Conservation (phyloP, 1,140 invertebrate species). For the Microplitis demolitor region DNA sequence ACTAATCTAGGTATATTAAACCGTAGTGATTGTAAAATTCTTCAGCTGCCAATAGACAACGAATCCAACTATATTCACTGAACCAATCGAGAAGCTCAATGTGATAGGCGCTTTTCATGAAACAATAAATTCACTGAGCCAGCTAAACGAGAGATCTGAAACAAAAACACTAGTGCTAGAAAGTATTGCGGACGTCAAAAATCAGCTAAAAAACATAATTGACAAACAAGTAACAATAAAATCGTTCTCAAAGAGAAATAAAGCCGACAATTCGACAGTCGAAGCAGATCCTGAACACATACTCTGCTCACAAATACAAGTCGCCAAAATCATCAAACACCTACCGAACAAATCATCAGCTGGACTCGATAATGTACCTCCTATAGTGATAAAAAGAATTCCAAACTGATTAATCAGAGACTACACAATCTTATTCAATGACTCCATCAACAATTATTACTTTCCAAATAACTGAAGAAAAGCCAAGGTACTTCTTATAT, state of each 20-base stretch:
- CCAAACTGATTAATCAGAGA: slow-evolving; percentile 10
- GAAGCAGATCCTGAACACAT: no score
- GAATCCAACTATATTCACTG: neutral
- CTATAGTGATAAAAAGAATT: slow-evolving; percentile 20
- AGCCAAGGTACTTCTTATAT: neutral
- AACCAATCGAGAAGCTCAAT: neutral
- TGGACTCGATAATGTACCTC: slow-evolving; percentile 25
- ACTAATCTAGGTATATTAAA: no score
- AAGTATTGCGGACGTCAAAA: neutral
- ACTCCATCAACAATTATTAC: neutral
- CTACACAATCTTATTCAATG: neutral
- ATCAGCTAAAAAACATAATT: no score
- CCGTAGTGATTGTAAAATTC: no score
- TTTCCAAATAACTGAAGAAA: neutral
- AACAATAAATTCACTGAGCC: neutral
- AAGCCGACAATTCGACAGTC: no score
- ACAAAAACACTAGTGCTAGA: slow-evolving; percentile 22
- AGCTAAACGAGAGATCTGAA: neutral
- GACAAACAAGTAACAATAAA: no score
- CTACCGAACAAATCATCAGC: slow-evolving; percentile 29
- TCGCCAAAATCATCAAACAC: slow-evolving; percentile 24
- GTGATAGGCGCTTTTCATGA: neutral
- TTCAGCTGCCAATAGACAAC: neutral
- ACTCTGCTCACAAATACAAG: neutral
- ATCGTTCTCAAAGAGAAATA: no score